Conservation (phyloP, 2,888 invertebrate genomes). For the Campoplex capitator region DNA sequence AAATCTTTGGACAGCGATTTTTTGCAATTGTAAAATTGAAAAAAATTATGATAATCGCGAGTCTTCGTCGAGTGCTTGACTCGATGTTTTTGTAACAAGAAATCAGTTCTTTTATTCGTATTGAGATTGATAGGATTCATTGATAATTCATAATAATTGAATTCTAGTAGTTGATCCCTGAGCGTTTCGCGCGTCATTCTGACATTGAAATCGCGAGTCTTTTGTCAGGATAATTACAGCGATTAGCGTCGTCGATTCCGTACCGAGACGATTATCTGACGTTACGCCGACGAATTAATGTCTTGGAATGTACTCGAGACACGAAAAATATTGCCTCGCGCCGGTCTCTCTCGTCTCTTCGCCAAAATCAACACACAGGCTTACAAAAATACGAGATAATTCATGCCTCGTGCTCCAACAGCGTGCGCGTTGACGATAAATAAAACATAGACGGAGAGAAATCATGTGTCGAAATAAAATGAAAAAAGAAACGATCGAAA, state of each 20-base stretch:
- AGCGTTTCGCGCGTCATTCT: neutral
- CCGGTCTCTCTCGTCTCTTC: neutral
- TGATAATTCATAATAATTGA: neutral
- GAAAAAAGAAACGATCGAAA: neutral
- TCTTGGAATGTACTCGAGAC: slow-evolving; percentile 15
- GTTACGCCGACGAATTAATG: slow-evolving; percentile 11
- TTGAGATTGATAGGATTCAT: neutral
- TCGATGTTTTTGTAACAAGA: neutral
- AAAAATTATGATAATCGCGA: no score
- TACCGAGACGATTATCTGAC: slow-evolving; percentile 29
- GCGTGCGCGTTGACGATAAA: neutral
- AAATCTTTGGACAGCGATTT: neutral
- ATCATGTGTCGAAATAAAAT: neutral
- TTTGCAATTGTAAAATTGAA: no score
- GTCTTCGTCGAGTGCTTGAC: neutral
- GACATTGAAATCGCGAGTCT: neutral
- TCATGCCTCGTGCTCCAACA: neutral
- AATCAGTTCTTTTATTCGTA: neutral
- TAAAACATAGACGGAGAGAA: neutral
- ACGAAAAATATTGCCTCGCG: slow-evolving; percentile 60
- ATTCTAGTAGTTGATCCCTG: neutral
- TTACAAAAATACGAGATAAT: slow-evolving; percentile 55
- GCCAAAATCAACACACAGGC: slow-evolving; percentile 50
- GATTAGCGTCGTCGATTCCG: slow-evolving; percentile 7
- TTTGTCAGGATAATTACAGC: slow-evolving; percentile 25